Evolutionary conservation across 2,113 vertebrate species (phyloP).

Genomic region (Leucopternis melanops): DNA sequence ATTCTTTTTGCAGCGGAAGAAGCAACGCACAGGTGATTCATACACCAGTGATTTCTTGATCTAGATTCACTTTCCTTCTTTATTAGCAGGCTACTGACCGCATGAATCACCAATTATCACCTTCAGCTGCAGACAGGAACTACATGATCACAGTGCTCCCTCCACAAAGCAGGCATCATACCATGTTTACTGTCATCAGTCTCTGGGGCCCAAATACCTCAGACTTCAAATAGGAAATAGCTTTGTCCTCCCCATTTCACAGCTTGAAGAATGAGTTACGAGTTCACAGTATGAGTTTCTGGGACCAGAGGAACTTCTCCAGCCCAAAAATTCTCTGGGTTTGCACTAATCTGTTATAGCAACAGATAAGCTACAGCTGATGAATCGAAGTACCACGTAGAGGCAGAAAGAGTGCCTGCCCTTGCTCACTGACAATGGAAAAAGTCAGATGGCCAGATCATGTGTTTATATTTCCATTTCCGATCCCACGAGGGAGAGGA

Average conservation of each 20-base stretch:
- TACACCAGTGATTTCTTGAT: background rate
- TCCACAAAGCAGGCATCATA: background rate
- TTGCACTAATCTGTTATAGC: background rate
- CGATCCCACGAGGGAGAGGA: background rate
- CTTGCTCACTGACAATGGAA: background rate
- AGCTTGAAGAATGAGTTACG: background rate
- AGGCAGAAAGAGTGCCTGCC: background rate
- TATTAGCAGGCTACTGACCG: background rate
- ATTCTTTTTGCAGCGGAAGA: background rate
- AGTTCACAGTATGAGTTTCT: background rate
- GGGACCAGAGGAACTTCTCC: background rate
- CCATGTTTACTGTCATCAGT: background rate
- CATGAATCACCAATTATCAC: background rate
- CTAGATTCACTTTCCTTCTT: background rate
- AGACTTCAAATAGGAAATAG: background rate
- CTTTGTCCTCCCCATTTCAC: background rate
- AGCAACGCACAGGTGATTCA: conserved; percentile 6
- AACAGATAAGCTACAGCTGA: background rate
- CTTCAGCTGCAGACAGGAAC: background rate
- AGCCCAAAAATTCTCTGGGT: background rate
- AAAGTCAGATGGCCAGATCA: background rate
- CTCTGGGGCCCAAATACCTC: background rate
- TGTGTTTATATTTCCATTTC: background rate
- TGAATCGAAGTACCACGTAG: background rate
- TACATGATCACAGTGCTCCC: background rate